Conservation (phyloP, 2,113 vertebrate genomes). For the Datnioides undecimradiatus region DNA sequence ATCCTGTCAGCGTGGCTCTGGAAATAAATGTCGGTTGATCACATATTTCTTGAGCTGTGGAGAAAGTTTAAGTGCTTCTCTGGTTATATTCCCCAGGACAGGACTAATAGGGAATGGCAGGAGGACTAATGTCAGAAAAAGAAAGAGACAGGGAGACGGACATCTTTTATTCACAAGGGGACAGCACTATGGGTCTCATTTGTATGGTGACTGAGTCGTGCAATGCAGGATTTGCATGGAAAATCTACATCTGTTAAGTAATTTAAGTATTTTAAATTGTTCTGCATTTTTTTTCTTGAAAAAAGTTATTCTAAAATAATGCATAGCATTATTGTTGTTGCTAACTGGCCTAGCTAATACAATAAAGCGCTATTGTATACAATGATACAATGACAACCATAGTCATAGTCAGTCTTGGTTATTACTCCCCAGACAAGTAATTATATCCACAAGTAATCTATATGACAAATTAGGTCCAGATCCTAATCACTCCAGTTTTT, state of each 20-base stretch:
- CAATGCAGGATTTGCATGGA: background rate
- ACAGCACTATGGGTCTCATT: conserved; percentile 11
- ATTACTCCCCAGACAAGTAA: background rate
- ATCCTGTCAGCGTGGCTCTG: background rate
- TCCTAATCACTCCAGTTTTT: conserved; percentile 45
- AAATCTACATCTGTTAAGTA: background rate
- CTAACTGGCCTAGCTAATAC: background rate
- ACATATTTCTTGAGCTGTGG: conserved; percentile 36
- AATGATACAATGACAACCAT: background rate
- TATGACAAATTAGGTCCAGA: conserved; percentile 48
- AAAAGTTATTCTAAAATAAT: background rate
- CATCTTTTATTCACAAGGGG: conserved; percentile 41
- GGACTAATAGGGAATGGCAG: conserved; percentile 16
- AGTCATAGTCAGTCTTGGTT: background rate
- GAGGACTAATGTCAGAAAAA: background rate
- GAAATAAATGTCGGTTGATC: conserved; percentile 32
- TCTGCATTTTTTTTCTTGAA: background rate
- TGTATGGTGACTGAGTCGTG: conserved; percentile 14
- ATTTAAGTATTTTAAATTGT: background rate
- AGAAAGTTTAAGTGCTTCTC: conserved; percentile 20
- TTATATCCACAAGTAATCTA: conserved; percentile 4
- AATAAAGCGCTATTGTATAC: background rate
- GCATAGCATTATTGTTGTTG: background rate
- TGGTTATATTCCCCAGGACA: conserved; percentile 29
- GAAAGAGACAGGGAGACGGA: conserved; percentile 8